phyloP scores from a whole-genome alignment of 1,140 invertebrate species.

The Caenorhabditis briggsae region DNA sequence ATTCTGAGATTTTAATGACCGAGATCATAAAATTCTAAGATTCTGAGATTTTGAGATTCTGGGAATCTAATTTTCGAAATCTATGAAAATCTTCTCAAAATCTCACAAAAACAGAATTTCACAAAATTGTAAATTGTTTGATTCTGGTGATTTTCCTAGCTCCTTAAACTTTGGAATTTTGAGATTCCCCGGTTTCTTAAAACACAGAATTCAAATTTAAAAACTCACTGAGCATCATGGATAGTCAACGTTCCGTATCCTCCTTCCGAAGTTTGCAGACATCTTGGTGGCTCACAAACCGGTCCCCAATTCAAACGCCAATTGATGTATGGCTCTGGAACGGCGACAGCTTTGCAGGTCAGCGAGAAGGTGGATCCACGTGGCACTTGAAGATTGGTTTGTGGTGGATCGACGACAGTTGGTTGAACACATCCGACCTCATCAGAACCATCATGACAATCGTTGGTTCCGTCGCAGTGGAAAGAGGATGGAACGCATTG shows the following conservation, averaged over 20 bases:
- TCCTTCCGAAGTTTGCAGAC: conserved; percentile 83
- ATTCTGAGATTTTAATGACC: no score
- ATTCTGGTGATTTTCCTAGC: no score
- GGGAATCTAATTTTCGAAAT: no score
- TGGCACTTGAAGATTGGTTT: conserved; percentile 71
- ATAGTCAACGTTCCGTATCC: conserved; percentile 89
- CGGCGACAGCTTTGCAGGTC: conserved; percentile 87
- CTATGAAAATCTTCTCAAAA: no score
- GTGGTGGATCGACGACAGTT: conserved; percentile 76
- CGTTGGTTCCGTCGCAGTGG: conserved; percentile 90
- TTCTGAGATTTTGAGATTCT: no score
- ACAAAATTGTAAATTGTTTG: no score
- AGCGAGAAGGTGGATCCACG: conserved; percentile 85
- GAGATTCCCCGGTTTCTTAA: no score
- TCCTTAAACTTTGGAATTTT: no score
- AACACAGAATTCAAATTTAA: background rate
- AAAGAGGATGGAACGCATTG: conserved; percentile 94
- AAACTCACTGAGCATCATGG: conserved; percentile 76
- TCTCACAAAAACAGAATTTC: no score
- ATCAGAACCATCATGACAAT: conserved; percentile 82
- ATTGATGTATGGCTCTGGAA: conserved; percentile 89
- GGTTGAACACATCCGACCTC: conserved; percentile 78
- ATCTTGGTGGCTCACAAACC: conserved; percentile 83
- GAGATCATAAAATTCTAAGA: no score
- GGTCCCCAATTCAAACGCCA: conserved; percentile 98